Evolutionary conservation across 1,140 invertebrate genomes (phyloP).

Genomic region (Pemphigus obesinymphae): DNA sequence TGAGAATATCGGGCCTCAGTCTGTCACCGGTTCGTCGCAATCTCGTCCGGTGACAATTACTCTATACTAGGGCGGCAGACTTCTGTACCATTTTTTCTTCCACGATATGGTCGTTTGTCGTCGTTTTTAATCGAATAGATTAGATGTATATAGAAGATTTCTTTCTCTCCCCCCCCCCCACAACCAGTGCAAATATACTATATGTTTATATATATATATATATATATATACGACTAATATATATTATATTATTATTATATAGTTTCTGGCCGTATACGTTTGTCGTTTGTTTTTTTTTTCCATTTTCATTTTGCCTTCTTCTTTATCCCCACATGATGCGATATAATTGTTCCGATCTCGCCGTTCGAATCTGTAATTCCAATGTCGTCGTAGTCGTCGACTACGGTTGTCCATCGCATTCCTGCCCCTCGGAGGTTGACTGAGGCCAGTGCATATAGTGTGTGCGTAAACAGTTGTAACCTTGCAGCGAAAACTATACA

Average conservation of each 20-base stretch:
- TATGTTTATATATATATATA: not conserved
- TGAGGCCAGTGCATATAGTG: no score
- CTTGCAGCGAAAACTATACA: no score
- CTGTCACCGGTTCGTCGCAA: no score
- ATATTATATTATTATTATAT: not conserved
- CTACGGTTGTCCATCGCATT: not conserved
- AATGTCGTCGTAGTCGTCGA: not conserved
- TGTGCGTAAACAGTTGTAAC: not conserved
- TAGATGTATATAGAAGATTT: not conserved
- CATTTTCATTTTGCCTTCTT: not conserved
- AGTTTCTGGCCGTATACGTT: not conserved
- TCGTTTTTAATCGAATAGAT: constrained; percentile 1
- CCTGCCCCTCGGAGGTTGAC: not conserved
- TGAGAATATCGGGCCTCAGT: no score
- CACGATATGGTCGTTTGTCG: not conserved
- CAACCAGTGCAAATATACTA: no score
- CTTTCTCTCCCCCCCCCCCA: not conserved
- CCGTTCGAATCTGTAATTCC: constrained; percentile 28
- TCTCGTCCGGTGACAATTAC: constrained; percentile 5
- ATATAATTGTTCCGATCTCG: constrained; percentile 16
- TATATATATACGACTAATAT: not conserved
- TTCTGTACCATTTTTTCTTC: not conserved
- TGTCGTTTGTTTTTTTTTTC: not conserved
- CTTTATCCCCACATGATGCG: not conserved
- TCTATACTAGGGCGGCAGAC: not conserved